Evolutionary conservation across 2,797 vertebrate species (phyloP), one percentile per base, ranked within the genome.

Genomic region (Ciconia nigra): DNA sequence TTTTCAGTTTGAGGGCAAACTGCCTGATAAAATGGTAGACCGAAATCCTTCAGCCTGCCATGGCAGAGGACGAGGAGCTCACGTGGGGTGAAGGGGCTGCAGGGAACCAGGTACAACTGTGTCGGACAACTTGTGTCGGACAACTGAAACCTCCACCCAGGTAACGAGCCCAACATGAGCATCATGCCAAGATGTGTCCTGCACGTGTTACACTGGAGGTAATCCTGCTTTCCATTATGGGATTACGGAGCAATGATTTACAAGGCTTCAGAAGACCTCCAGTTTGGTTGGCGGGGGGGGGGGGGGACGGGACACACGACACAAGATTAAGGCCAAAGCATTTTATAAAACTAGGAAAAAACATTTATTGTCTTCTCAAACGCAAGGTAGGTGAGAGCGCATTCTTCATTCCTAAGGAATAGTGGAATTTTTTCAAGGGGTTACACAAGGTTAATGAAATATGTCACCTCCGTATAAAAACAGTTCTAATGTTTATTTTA

Each of bases 211-310:
- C 59, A 17, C 62, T 22, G n/a, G 11, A 11, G 22, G 26, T 86
- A 94, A 94, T 79, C 96, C 91, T 57, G 66, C 92, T 88, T 84
- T 80, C 90, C 92, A 57, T 93, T 78, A 84, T 13, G 39, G 89
- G 89, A 96, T 97, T 95, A 89, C 1, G 59, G 46, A 79, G 47
- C 54, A 63, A 22, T 13, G 55, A 57, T 76, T 86, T 89, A 63
- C 76, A 46, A 65, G 42, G 57, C 89, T 90, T 83, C 66, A 66
- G 62, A 33, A 80, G 62, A 87, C 5, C 37, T 74, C 54, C 55
- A 61, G 47, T 67, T 72, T 19, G 6, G 26, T 55, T 16, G 17
- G 4, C 0, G 1, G 6, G 31, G 10, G 15, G 18, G 25, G 31
- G 10, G 14, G 15, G 20, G n/a, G n/a, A n/a, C n/a, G n/a, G n/a